Base-by-base conservation (phyloP, 2,888 invertebrate genomes). In the Pyrgus malvae region DNA sequence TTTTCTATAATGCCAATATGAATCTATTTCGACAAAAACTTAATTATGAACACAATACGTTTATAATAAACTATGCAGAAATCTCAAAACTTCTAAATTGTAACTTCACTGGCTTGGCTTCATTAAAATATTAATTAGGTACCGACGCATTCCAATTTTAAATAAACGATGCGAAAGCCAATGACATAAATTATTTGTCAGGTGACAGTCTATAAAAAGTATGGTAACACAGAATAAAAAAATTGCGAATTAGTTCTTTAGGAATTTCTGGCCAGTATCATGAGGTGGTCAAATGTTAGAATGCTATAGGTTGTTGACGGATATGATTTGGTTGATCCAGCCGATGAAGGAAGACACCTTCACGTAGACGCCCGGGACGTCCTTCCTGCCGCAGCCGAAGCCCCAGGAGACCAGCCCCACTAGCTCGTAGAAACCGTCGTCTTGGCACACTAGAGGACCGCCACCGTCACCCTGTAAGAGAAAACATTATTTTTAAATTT, bases 281-380 rank as follows among this genome's bases (percentile, higher is more conserved):
- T 27, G 2, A n/a, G n/a, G 7, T 3, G 3, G 9, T 2, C 9
- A 8, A 9, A 5, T 27, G 1, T 3, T 27, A 27, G n/a, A 14
- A 23, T 42, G 60, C 80, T 94, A 95, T 83, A 95, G 93, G 86
- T 97, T 97, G 87, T 98, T 98, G 68, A 97, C 97, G 76, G 97
- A 97, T 76, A 98, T 98, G 68, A 98, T 98, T 91, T 98, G 97
- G 91, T 97, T 97, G 77, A 98, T 98, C 98, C 98, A 98, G 62
- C 97, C 97, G 69, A 98, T 97, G 87, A 98, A 98, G 37, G 97
- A 94, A 2, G 98, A 97, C 7, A 98, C 98, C 90, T 98, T 97
- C 21, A 98, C 98, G 81, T 98, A 98, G 59, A 98, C 98, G n/a
- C 98, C 98, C 23, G 98, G 98, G 50, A 97, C 98, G 83, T 97